A percentile compares a stretch with the other conserved stretches of the same genome.
These are phyloP conservation scores for Bilobella aurantiaca DNA, from an alignment of 1,140 invertebrate species.

Conservation along the genomic window DNA sequence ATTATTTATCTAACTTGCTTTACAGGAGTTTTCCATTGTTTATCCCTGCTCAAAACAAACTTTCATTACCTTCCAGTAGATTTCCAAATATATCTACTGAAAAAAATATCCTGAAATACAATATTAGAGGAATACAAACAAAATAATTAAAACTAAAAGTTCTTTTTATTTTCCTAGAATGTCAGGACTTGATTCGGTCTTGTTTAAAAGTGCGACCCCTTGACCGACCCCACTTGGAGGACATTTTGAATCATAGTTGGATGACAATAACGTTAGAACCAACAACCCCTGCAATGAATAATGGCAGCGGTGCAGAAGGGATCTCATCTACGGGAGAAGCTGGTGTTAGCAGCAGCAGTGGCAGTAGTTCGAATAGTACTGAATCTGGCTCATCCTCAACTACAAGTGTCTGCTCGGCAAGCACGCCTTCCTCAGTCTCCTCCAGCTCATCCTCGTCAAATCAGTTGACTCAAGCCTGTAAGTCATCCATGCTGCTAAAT, in stretches of 20 bases:
- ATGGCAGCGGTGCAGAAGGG: constrained; percentile 7
- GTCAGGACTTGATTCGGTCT: constrained; percentile 49
- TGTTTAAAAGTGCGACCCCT: constrained; percentile 48
- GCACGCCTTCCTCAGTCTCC: too few relatives aligned
- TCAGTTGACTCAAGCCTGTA: too few relatives aligned
- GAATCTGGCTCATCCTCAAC: not conserved
- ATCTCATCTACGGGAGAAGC: not conserved
- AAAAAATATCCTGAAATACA: too few relatives aligned
- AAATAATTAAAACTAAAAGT: too few relatives aligned
- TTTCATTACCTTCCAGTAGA: not conserved
- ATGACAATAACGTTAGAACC: constrained; percentile 38
- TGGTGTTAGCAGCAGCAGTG: not conserved
- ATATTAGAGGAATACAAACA: too few relatives aligned
- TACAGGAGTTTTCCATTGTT: too few relatives aligned
- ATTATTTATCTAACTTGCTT: too few relatives aligned
- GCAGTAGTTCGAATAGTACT: constrained; percentile 1
- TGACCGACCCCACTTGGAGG: constrained; percentile 47
- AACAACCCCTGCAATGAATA: constrained; percentile 21
- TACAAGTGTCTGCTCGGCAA: not conserved
- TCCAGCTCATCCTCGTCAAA: not conserved
- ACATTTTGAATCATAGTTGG: constrained; percentile 53
- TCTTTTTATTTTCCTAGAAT: constrained; percentile 42
- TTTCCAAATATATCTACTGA: not conserved
- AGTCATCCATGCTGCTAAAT: too few relatives aligned
- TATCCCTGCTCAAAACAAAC: not conserved